Conservation (phyloP, 2,113 vertebrate genomes). For the Mola mola region DNA sequence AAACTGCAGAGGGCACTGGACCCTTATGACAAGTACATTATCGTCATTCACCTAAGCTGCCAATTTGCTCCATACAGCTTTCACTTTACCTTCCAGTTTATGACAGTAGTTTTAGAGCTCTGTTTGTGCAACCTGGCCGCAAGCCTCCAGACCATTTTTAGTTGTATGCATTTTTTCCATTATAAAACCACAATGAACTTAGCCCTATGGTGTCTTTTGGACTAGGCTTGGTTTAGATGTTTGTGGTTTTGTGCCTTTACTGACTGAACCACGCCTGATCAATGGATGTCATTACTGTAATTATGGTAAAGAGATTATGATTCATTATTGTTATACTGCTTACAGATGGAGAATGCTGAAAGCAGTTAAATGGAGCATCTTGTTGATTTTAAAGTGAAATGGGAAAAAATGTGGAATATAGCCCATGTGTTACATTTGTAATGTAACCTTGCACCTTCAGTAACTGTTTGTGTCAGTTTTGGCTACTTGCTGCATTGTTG, state of each 20-base stretch:
- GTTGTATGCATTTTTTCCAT: no score
- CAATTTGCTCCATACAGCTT: conserved; percentile 6
- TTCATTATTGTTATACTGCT: no score
- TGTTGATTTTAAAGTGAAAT: conserved; percentile 5
- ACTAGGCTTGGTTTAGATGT: not conserved
- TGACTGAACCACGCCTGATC: not conserved
- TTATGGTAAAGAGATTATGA: no score
- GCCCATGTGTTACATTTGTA: conserved; percentile 9
- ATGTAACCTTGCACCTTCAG: conserved; percentile 28
- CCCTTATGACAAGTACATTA: conserved; percentile 10
- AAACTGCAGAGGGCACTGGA: conserved; percentile 36
- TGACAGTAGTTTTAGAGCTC: not conserved
- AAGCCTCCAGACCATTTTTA: not conserved
- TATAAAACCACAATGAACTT: not conserved
- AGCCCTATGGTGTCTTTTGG: not conserved
- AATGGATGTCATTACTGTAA: no score
- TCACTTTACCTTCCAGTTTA: not conserved
- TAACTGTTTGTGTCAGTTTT: conserved; percentile 47
- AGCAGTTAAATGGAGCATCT: not conserved
- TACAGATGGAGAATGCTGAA: no score
- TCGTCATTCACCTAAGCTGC: conserved; percentile 4
- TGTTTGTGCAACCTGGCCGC: not conserved
- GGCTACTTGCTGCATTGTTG: conserved; percentile 53
- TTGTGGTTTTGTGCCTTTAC: not conserved
- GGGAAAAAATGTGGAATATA: conserved; percentile 1